Evolutionary conservation across 2,113 vertebrate genomes (phyloP), one percentile per base, ranked within the genome.

Genomic region (Manacus vitellinus): DNA sequence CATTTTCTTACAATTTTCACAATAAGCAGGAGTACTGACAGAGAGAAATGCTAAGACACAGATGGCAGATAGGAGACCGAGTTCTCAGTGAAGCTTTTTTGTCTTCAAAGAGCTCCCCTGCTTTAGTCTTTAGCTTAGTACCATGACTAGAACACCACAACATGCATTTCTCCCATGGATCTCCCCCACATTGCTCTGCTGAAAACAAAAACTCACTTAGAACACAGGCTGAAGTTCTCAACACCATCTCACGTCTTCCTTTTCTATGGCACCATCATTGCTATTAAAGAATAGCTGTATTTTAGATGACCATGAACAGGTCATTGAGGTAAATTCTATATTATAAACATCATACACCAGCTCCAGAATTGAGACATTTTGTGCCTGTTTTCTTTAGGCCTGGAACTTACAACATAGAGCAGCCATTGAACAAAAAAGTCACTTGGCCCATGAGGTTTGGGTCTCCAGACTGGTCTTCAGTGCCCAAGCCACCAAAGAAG

Each of bases 381-480:
- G 14, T 70, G 14, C n/a, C 12, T 62, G 17, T 91, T 94, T 84
- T 80, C 56, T 89, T 52, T 71, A 99, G 99, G 19, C 99, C 99
- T 24, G 98, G 98, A 24, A 96, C 96, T 14, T 99, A 99, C 4
- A 10, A 96, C 19, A 55, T 70, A 9, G 58, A 98, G 3, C 88
- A 35, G 11, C 78, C 33, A 23, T n/a, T 37, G 2, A 79, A 75
- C 87, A 97, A 84, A 33, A 98, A 98, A 88, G 90, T 99, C 87
- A 95, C 88, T 28, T 99, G 99, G 99, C 99, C 99, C 0, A 99
- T 99, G 98, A 98, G 97, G 74, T 99, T 99, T 88, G 98, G 99
- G 66, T 93, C 98, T 37, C 98, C 99, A 52, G 98, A 99, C 41
- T 99, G 99, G 99, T 91, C 89, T 56, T 96, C 85, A 39, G 94